A percentile compares a stretch with the other conserved stretches of the same genome.
phyloP scores from a whole-genome alignment of 2,113 vertebrate species.

The Stictonetta naevosa region DNA sequence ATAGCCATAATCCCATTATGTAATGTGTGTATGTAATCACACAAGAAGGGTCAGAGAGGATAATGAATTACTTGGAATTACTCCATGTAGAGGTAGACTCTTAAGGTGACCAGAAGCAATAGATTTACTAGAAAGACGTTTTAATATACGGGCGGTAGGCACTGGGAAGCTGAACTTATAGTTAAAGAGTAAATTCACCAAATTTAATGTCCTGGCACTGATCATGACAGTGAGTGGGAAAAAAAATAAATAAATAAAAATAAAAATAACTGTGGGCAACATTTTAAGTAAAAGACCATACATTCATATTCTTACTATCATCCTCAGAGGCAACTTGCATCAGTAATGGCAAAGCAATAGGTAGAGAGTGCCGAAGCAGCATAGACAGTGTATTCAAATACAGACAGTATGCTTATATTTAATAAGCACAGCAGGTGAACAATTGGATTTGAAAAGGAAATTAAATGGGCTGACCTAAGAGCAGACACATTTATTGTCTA shows the following conservation, averaged over 20 bases:
- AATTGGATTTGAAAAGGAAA: conserved; percentile 77
- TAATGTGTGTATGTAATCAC: background rate
- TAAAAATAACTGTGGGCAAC: background rate
- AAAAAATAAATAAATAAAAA: background rate
- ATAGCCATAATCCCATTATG: background rate
- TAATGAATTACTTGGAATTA: background rate
- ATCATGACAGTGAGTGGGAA: background rate
- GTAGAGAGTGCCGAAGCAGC: conserved; percentile 14
- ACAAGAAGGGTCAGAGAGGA: background rate
- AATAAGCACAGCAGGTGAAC: conserved; percentile 72
- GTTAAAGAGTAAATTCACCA: background rate
- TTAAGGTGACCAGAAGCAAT: background rate
- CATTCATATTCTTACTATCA: conserved; percentile 13
- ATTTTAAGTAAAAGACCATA: background rate
- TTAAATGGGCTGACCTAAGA: conserved; percentile 74
- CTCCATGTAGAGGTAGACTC: background rate
- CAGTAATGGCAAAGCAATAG: conserved; percentile 52
- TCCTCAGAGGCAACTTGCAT: background rate
- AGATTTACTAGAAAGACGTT: background rate
- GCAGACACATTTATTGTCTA: conserved; percentile 64
- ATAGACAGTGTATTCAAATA: conserved; percentile 49
- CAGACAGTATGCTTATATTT: conserved; percentile 58
- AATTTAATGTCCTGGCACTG: background rate
- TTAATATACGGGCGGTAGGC: background rate
- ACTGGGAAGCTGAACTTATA: background rate